phyloP scores from a whole-genome alignment of 2,888 invertebrate genomes.

The Thecocarcelia acutangulata region DNA sequence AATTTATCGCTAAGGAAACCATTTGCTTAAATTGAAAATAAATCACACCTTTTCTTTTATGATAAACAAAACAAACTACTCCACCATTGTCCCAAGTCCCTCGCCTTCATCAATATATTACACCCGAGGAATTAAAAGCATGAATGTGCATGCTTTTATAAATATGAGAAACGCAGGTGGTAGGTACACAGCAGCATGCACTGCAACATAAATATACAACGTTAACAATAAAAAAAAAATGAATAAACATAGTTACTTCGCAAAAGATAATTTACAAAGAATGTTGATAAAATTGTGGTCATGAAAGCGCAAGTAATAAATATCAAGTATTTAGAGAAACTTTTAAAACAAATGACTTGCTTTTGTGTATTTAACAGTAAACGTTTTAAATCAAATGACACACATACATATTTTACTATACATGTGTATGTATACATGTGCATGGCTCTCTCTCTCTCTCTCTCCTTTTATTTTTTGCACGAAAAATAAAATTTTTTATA shows the following conservation, averaged over 20 bases:
- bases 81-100: no score
- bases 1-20: no score
- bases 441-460: no score
- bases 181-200: neutral
- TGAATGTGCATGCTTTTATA: conserved; percentile 5
- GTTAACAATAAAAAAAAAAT: neutral
- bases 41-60: no score
- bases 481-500: no score
- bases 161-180: conserved; percentile 49
- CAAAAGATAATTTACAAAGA: conserved; percentile 41
- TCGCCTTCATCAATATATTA: no score
- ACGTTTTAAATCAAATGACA: conserved; percentile 35
- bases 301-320: conserved; percentile 46
- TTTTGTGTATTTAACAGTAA: neutral
- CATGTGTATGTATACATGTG: no score
- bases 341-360: conserved; percentile 6
- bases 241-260: neutral
- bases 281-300: conserved; percentile 49
- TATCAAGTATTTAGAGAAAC: conserved; percentile 16
- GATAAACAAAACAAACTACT: no score
- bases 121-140: no score
- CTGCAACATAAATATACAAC: conserved; percentile 7
- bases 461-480: no score
- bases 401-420: no score
- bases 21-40: no score